Conservation (phyloP, 2,113 vertebrate genomes). For the Abramis brama region DNA sequence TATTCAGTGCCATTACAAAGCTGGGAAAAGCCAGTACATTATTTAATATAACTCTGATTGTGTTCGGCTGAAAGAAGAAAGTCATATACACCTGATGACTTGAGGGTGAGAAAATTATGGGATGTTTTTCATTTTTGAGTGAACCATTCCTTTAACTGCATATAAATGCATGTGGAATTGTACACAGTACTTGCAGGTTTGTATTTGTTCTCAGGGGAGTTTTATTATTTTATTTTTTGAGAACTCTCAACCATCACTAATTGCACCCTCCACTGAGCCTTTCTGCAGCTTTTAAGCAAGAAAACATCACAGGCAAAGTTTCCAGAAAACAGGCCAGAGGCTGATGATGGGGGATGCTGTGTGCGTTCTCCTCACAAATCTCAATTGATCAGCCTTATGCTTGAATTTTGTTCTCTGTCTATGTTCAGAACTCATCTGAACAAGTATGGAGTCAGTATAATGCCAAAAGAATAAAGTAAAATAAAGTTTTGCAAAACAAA, state of each 20-base stretch:
- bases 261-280: constrained; percentile 50
- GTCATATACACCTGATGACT: no score
- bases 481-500: no score
- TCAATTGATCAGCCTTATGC: neutral
- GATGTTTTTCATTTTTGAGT: neutral
- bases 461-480: no score
- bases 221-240: neutral
- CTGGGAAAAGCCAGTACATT: no score
- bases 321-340: constrained; percentile 29
- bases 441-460: no score
- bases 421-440: neutral
- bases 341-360: neutral
- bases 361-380: neutral
- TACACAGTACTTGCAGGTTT: constrained; percentile 6
- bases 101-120: neutral
- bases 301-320: constrained; percentile 18
- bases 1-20: no score
- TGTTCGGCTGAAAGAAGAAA: no score
- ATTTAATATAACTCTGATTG: no score
- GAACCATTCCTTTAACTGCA: neutral
- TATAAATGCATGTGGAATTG: neutral
- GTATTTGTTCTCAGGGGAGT: constrained; percentile 1
- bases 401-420: neutral
- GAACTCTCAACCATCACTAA: constrained; percentile 23
- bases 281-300: constrained; percentile 40